A percentile compares a stretch with the other conserved stretches of the same genome.
Evolutionary conservation across 2,797 vertebrate genomes (phyloP).

Genomic region (Vipera latastei): DNA sequence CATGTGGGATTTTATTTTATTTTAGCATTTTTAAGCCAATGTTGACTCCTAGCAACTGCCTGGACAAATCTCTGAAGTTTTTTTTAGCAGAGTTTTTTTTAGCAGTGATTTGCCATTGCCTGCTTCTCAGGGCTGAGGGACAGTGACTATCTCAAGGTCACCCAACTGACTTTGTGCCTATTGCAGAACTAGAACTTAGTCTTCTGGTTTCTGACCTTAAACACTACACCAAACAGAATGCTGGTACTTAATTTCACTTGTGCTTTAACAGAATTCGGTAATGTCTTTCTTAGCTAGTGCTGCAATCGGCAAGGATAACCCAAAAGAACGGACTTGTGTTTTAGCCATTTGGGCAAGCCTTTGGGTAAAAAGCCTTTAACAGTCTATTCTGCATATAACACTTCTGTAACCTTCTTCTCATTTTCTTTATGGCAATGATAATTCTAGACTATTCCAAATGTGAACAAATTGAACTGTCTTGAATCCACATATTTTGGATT

Average conservation of each 20-base stretch:
- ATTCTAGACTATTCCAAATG: background rate
- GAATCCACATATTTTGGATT: background rate
- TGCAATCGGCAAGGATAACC: background rate
- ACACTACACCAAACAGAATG: background rate
- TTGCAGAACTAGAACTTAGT: background rate
- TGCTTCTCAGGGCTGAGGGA: background rate
- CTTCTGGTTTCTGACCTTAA: background rate
- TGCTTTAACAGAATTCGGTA: background rate
- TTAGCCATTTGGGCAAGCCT: background rate
- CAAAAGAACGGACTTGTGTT: background rate
- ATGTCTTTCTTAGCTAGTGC: background rate
- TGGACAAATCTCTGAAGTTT: background rate
- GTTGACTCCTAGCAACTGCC: background rate
- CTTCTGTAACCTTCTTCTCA: background rate
- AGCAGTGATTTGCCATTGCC: background rate
- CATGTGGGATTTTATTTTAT: background rate
- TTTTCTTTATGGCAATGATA: background rate
- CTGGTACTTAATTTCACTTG: background rate
- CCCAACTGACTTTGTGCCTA: background rate
- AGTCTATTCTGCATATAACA: background rate
- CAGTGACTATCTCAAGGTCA: background rate
- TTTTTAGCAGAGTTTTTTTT: background rate
- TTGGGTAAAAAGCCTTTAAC: background rate
- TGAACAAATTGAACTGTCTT: background rate
- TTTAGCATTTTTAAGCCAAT: background rate